These are phyloP conservation scores for Mustela lutreola DNA, from an alignment of 2,113 vertebrate genomes.

Conservation along the genomic window DNA sequence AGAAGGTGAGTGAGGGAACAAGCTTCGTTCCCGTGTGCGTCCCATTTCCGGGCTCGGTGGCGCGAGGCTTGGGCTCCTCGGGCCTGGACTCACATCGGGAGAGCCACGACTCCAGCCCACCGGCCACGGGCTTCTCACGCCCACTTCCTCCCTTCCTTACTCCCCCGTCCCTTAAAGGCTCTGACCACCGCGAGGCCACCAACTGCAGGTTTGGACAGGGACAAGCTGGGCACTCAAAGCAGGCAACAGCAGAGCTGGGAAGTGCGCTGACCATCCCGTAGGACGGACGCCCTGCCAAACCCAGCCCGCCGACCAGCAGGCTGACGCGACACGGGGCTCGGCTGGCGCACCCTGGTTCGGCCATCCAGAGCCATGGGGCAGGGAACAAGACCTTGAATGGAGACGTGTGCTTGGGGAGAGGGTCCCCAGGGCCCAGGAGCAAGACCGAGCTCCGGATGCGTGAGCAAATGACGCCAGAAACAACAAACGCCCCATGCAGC, in stretches of 20 bases:
- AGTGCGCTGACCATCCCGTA: accelerated
- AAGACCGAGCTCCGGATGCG: not conserved
- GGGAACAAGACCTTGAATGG: no score
- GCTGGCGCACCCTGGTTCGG: accelerated
- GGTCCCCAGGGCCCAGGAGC: not conserved
- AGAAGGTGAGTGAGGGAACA: constrained; percentile 66
- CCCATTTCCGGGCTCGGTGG: not conserved
- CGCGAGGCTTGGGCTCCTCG: accelerated
- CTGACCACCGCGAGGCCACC: constrained; percentile 64
- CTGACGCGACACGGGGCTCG: accelerated
- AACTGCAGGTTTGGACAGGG: constrained; percentile 64
- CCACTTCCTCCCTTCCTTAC: constrained; percentile 71
- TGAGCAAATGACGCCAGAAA: accelerated
- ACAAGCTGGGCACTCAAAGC: not conserved
- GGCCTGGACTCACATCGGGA: accelerated
- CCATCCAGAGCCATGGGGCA: accelerated
- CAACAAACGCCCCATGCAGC: no score
- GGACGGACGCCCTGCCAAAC: not conserved
- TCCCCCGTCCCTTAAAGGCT: constrained; percentile 64
- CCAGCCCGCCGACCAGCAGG: not conserved
- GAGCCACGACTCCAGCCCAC: not conserved
- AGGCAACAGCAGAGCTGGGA: not conserved
- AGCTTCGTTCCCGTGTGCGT: constrained; percentile 55
- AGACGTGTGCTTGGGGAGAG: accelerated
- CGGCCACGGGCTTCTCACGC: constrained; percentile 66